Evolutionary conservation across 2,888 invertebrate species (phyloP).

Genomic region (Cantharis rufa): DNA sequence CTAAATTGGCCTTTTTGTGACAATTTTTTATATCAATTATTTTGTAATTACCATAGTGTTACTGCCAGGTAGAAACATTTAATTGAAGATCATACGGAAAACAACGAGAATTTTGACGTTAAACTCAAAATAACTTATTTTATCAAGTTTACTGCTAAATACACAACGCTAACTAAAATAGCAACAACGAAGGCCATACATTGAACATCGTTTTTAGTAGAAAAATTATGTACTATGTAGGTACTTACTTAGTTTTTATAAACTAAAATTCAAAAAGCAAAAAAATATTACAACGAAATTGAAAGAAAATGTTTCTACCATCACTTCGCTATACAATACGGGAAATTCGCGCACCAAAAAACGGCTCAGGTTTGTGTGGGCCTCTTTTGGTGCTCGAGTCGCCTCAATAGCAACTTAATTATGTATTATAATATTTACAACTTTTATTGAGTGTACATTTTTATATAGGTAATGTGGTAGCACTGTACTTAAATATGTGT

Average conservation of each 20-base stretch:
- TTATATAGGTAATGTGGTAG: conserved; percentile 3
- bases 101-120: neutral
- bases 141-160: neutral
- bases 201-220: neutral
- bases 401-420: neutral
- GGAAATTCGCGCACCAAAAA: neutral
- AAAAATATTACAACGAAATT: neutral
- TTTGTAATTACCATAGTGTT: conserved; percentile 12
- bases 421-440: neutral
- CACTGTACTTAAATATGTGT: conserved; percentile 1
- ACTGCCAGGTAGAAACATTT: conserved; percentile 20
- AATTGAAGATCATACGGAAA: neutral
- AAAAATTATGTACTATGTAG: neutral
- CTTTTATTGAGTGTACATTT: neutral
- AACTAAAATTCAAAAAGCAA: neutral
- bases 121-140: conserved; percentile 9
- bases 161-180: neutral
- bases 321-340: neutral
- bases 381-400: neutral
- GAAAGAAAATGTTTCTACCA: neutral
- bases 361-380: neutral
- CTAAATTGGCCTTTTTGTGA: conserved; percentile 6
- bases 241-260: neutral
- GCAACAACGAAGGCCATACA: conserved; percentile 1
- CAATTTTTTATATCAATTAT: conserved; percentile 11